Conservation (phyloP, 2,113 vertebrate species). For the Otolemur garnettii region DNA sequence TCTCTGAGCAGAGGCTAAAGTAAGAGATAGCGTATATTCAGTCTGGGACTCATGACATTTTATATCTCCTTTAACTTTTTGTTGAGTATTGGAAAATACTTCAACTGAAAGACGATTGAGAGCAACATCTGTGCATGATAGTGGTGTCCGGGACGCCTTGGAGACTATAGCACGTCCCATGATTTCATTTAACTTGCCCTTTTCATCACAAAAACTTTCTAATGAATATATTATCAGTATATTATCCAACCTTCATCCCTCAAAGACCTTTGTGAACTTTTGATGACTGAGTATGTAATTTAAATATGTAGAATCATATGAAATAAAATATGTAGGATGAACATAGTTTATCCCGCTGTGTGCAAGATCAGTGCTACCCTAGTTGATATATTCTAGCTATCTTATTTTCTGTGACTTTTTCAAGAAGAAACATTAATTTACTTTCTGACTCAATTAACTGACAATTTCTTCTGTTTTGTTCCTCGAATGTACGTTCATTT, state of each 20-base stretch:
- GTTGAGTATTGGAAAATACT: not conserved
- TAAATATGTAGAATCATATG: no score
- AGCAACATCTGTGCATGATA: not conserved
- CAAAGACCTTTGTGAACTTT: not conserved
- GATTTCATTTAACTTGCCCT: not conserved
- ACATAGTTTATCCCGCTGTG: not conserved
- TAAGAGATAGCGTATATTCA: not conserved
- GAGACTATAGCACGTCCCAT: not conserved
- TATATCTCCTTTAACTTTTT: not conserved
- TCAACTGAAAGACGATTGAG: not conserved
- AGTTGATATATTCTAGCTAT: not conserved
- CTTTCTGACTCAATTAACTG: not conserved
- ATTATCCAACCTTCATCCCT: not conserved
- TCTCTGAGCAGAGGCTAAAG: not conserved
- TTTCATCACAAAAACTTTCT: not conserved
- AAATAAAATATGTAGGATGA: not conserved
- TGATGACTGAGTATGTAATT: not conserved
- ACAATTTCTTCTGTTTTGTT: slow-evolving; percentile 35
- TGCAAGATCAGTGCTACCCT: not conserved
- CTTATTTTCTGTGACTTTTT: not conserved
- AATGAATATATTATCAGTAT: not conserved
- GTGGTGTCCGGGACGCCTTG: not conserved
- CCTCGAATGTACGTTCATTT: slow-evolving; percentile 53
- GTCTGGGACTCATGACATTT: not conserved
- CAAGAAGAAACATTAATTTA: not conserved